These are phyloP conservation scores for Microcebus murinus DNA, from an alignment of 2,113 vertebrate species.

Conservation along the genomic window DNA sequence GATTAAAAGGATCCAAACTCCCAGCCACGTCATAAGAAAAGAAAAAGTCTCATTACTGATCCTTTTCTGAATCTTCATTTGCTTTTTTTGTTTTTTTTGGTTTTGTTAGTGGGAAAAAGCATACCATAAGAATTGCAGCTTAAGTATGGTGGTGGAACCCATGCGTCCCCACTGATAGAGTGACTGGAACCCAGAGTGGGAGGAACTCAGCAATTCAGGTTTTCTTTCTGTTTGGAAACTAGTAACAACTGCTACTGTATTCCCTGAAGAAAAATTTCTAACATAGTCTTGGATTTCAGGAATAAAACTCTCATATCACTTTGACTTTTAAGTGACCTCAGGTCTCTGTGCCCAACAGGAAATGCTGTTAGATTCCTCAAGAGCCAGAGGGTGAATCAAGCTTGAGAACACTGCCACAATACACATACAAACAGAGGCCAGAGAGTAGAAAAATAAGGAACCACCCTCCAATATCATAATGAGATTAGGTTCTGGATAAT, in stretches of 20 bases:
- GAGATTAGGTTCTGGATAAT: neutral
- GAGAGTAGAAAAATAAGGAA: neutral
- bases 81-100: neutral
- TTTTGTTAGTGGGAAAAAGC: neutral
- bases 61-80: neutral
- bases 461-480: neutral
- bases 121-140: neutral
- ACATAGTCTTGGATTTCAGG: neutral
- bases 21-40: neutral
- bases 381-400: neutral
- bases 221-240: neutral
- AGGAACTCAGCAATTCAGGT: neutral
- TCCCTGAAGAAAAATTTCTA: neutral
- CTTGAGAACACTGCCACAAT: neutral
- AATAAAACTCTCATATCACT: neutral
- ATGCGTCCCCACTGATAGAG: neutral
- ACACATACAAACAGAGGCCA: neutral
- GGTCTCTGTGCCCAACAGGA: neutral
- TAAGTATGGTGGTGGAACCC: accelerated
- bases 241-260: neutral
- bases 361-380: neutral
- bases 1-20: neutral
- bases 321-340: neutral
- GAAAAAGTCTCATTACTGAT: neutral
- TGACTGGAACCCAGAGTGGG: neutral